phyloP scores from a whole-genome alignment of 2,797 vertebrate genomes.

The Brachymystax lenok region DNA sequence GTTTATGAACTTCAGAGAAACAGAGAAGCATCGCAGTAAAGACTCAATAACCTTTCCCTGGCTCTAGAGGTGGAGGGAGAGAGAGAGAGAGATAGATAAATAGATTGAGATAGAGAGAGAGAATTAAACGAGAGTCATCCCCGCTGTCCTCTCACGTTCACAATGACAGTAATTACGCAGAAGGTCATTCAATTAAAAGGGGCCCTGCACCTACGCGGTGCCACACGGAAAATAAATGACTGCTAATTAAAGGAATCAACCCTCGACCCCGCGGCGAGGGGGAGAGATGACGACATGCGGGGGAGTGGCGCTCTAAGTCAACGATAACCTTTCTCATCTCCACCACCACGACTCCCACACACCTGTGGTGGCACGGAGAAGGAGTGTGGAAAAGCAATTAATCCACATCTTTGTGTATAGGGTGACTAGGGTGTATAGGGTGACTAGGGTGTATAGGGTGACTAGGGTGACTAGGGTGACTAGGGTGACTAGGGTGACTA shows the following conservation, averaged over 20 bases:
- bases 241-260: conserved; percentile 69
- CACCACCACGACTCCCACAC: neutral
- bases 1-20: conserved; percentile 17
- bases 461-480: no score
- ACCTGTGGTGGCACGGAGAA: neutral
- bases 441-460: no score
- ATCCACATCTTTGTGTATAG: neutral
- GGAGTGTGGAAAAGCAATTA: conserved; percentile 16
- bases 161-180: conserved; percentile 70
- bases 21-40: conserved; percentile 5
- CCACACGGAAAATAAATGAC: conserved; percentile 39
- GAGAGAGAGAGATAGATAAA: neutral
- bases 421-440: neutral
- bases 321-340: conserved; percentile 26
- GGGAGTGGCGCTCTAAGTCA: neutral
- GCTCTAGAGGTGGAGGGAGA: conserved; percentile 7
- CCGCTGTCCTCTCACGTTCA: conserved; percentile 39
- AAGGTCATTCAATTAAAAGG: conserved; percentile 69
- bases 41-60: conserved; percentile 22
- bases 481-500: no score
- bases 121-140: conserved; percentile 21
- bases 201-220: conserved; percentile 55
- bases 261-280: conserved; percentile 39
- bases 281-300: neutral
- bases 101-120: neutral